phyloP scores from a whole-genome alignment of 2,888 invertebrate species.

The Griposia aprilina region DNA sequence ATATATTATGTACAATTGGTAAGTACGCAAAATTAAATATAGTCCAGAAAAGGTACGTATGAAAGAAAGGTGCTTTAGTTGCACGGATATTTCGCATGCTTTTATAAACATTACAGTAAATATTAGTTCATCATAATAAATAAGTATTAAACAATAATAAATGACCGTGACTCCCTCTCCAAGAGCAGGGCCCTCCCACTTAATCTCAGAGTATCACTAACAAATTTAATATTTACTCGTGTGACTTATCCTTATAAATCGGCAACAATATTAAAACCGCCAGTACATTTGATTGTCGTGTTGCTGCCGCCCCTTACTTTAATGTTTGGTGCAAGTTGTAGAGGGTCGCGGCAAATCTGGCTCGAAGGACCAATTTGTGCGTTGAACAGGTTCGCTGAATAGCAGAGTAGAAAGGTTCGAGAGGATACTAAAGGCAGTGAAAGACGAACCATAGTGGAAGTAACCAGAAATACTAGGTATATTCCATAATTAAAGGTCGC shows the following conservation, averaged over 20 bases:
- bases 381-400: neutral
- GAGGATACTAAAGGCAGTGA: neutral
- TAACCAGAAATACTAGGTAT: neutral
- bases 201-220: slow-evolving; percentile 89
- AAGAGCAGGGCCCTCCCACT: slow-evolving; percentile 81
- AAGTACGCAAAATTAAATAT: neutral
- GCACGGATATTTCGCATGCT: neutral
- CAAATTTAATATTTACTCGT: slow-evolving; percentile 90
- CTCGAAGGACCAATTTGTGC: neutral
- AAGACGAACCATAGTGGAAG: neutral
- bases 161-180: slow-evolving; percentile 55
- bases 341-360: slow-evolving; percentile 22
- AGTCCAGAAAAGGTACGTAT: neutral
- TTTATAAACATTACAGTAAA: slow-evolving; percentile 10
- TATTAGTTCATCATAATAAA: slow-evolving; percentile 41
- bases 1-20: neutral
- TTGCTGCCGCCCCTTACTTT: slow-evolving; percentile 80
- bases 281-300: slow-evolving; percentile 88
- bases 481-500: neutral
- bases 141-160: slow-evolving; percentile 51
- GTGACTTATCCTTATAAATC: slow-evolving; percentile 90
- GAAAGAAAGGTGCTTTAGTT: neutral
- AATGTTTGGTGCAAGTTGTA: slow-evolving; percentile 68
- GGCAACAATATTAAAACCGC: slow-evolving; percentile 90
- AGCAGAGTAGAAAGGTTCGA: neutral